Base-by-base conservation (phyloP, 2,888 invertebrate genomes). In the Argynnis bischoffii region DNA sequence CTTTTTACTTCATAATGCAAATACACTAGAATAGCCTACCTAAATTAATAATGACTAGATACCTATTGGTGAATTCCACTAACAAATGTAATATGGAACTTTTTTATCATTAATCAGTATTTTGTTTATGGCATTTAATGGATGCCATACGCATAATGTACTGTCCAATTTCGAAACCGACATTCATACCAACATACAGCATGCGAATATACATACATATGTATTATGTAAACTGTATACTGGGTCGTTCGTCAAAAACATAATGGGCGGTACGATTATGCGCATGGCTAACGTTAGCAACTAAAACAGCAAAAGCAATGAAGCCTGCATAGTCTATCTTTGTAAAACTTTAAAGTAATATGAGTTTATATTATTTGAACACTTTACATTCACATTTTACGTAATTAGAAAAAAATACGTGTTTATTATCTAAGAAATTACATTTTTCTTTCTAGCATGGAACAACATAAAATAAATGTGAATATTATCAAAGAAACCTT, bases 41-140 rank as follows among this genome's bases (percentile, higher is more conserved):
- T 70, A 59, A 63, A 66, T 51, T 71, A 68, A 70, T 67, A 72
- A 70, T 72, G 72, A 72, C 72, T 72, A 72, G 72, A 72, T 65
- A 46, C 48, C 63, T 69, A 69, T 68, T 63, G 63, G 70, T 66
- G 66, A 64, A 56, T 55, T 63, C 63, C 63, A 63, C 63, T 72
- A 69, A 60, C 63, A 69, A 66, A 35, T 55, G 50, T 50, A 50
- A 64, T 61, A 59, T 50, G 53, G 64, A 66, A 57, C 51, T 41
- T 61, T 55, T 56, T 55, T 51, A 50, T 41, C 18, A 13, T 47
- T 55, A 59, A 63, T 55, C 47, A 41, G 55, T 61, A 57, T 59
- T 63, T 57, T 26, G 60, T 35, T 41, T 64, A 69, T 69, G 71
- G 71, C 66, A 64, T 55, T 63, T 60, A 35, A 57, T 31, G 56